Conservation (phyloP, 2,113 vertebrate species). For the Chionomys nivalis region DNA sequence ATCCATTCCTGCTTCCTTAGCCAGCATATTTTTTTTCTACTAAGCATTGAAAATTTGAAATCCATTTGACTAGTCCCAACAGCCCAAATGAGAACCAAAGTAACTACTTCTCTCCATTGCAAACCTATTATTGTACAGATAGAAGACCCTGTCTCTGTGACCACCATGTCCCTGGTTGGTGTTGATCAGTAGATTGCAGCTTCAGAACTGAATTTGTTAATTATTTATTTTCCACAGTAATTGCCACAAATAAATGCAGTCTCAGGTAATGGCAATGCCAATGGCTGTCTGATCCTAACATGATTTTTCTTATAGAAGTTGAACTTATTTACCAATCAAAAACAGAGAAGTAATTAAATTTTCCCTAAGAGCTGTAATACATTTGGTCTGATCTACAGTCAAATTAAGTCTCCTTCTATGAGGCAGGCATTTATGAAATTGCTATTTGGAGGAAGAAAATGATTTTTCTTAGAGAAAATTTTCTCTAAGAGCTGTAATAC, state of each 20-base stretch:
- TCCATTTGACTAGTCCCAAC: neutral
- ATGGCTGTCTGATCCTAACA: neutral
- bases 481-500: neutral
- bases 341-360: conserved; percentile 18
- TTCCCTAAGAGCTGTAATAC: neutral
- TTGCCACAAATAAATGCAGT: conserved; percentile 41
- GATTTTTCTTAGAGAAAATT: neutral
- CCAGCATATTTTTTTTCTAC: neutral
- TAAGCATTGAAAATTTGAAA: conserved; percentile 23
- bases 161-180: neutral
- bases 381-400: neutral
- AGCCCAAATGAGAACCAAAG: neutral
- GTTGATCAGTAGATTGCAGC: neutral
- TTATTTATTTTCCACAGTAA: conserved; percentile 21
- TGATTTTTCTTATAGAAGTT: neutral
- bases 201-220: neutral
- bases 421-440: neutral
- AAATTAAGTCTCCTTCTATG: neutral
- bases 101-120: neutral
- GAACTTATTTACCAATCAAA: neutral
- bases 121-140: neutral
- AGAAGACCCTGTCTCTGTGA: neutral
- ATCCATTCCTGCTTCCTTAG: neutral
- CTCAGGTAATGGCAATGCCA: conserved; percentile 2
- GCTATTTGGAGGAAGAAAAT: neutral